Evolutionary conservation across 2,888 invertebrate genomes (phyloP).

Genomic region (Colletes collaris): DNA sequence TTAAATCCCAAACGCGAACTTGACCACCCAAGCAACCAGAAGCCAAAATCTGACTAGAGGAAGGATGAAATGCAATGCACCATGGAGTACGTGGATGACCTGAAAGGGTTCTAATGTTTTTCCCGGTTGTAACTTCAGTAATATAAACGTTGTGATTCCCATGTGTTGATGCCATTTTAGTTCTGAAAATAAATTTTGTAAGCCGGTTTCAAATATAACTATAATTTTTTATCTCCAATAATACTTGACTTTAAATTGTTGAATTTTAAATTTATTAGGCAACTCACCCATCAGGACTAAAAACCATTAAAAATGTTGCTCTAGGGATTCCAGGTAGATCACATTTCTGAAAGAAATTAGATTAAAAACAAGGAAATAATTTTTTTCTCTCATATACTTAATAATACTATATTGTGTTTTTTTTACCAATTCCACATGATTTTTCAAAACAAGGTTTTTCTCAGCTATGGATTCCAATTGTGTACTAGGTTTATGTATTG

Average conservation of each 20-base stretch:
- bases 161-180: constrained; percentile 93
- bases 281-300: constrained; percentile 93
- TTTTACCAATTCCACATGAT: constrained; percentile 86
- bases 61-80: constrained; percentile 95
- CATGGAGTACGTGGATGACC: constrained; percentile 96
- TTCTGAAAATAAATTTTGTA: constrained; percentile 83
- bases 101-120: constrained; percentile 89
- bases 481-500: constrained; percentile 81
- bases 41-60: constrained; percentile 91
- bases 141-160: constrained; percentile 95
- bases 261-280: constrained; percentile 5
- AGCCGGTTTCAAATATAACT: not conserved
- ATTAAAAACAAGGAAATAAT: constrained; percentile 3
- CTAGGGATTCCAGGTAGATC: constrained; percentile 90
- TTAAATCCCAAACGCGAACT: constrained; percentile 94
- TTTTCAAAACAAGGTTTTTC: constrained; percentile 86
- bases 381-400: not conserved
- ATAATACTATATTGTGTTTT: not conserved
- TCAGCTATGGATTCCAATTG: constrained; percentile 87
- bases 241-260: not conserved
- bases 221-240: not conserved
- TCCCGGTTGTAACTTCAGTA: constrained; percentile 90
- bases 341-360: constrained; percentile 86
- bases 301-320: constrained; percentile 94
- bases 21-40: constrained; percentile 95